A percentile compares a stretch with the other conserved stretches of the same genome.
Conservation (phyloP, 2,113 vertebrate species). For the Phalacrocorax aristotelis region DNA sequence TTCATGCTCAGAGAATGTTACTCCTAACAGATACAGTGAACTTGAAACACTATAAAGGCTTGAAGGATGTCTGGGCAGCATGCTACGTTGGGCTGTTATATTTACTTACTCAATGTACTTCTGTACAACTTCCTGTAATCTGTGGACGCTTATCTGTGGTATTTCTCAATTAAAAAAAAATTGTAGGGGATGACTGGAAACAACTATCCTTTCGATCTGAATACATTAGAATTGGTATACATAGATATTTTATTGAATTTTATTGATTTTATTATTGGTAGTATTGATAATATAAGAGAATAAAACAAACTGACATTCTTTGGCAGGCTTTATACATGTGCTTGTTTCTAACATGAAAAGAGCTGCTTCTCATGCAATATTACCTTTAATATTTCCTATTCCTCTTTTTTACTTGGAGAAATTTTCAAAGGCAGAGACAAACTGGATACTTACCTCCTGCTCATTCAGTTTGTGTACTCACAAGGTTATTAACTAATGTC, state of each 20-base stretch:
- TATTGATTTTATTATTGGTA: background rate
- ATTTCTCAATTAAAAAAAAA: background rate
- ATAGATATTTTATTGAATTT: background rate
- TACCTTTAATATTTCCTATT: background rate
- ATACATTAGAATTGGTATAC: background rate
- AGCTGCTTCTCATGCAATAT: background rate
- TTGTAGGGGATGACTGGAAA: background rate
- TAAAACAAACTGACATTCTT: background rate
- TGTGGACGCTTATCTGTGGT: background rate
- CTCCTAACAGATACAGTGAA: background rate
- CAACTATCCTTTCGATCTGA: background rate
- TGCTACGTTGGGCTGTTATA: background rate
- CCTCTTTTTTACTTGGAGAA: background rate
- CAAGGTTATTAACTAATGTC: background rate
- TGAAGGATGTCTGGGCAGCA: background rate
- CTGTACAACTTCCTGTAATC: background rate
- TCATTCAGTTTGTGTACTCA: background rate
- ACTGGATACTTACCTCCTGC: background rate
- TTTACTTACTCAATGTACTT: background rate
- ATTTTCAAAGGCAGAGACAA: background rate
- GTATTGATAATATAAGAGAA: background rate
- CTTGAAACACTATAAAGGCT: background rate
- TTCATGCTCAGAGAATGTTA: background rate
- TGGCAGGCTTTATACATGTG: background rate
- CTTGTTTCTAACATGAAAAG: background rate